Base-by-base conservation (phyloP, 2,888 invertebrate species). In the Latrodectus elegans region DNA sequence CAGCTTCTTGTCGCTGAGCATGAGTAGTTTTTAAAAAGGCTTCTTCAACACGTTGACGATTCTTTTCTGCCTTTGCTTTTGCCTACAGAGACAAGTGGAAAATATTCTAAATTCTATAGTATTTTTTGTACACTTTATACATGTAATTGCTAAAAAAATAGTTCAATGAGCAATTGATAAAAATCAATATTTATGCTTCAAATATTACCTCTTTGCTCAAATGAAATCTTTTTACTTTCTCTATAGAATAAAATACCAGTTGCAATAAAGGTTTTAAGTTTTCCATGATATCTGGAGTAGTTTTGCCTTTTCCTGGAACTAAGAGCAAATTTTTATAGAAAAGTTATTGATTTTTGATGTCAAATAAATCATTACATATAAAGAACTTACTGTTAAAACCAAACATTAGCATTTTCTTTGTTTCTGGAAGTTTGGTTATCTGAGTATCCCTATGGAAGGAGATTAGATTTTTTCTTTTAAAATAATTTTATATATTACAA, bases 1-100 rank as follows among this genome's bases (percentile, higher is more conserved):
- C 99, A 51, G 97, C 97, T 93, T 99, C 99, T 90, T 98, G 98
- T 0, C 99, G 94, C 38, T 97, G 97, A n/a, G 95, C 96, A 93
- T 99, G 99, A 0, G 98, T 97, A 15, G 96, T 97, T 92, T 99
- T 97, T 91, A 97, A 93, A 93, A 97, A 98, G 53, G 96, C 96
- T 92, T 99, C 99, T 91, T 98, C 97, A 8, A 98, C 97, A 90
- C 96, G 95, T 92, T 95, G 95, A 6, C 99, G 95, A 92, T 98
- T 99, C 92, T 97, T 97, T 92, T 99, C 99, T 74, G 99, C 96
- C 92, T 99, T 99, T 67, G 92, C 92, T 92, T 97, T 95, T 51
- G 96, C 97, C 96, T 97, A 91, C 15, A 91, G 90, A 38, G 3
- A 38, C 4, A 38, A 38, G 3, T 38, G 6, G 38, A 38, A 38